phyloP scores from a whole-genome alignment of 2,797 vertebrate genomes.

The Acanthopagrus latus region DNA sequence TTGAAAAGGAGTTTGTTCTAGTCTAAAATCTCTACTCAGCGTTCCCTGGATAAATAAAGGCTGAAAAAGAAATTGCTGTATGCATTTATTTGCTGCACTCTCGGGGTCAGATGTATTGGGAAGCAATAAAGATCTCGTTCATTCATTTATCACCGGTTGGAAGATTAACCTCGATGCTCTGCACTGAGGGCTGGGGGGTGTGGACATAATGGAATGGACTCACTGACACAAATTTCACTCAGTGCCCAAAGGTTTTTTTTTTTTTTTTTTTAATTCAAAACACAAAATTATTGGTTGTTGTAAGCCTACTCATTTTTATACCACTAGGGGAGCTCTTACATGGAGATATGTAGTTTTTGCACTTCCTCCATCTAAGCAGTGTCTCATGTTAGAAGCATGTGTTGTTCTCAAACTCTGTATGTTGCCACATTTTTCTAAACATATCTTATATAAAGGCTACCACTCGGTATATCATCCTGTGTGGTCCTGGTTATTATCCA shows the following conservation, averaged over 20 bases:
- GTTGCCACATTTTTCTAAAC: too few relatives aligned
- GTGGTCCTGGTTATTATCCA: neutral
- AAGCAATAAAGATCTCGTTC: conserved; percentile 61
- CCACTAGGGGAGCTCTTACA: too few relatives aligned
- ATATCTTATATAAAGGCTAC: too few relatives aligned
- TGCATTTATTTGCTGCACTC: conserved; percentile 59
- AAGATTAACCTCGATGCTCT: conserved; percentile 45
- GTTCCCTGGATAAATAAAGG: conserved; percentile 57
- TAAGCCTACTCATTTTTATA: too few relatives aligned
- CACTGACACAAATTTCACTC: conserved; percentile 13
- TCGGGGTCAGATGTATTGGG: conserved; percentile 31
- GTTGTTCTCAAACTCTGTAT: too few relatives aligned
- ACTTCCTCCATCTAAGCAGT: too few relatives aligned
- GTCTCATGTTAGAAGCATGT: too few relatives aligned
- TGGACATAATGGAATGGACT: neutral
- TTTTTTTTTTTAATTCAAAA: neutral
- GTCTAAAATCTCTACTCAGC: conserved; percentile 34
- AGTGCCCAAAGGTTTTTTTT: neutral
- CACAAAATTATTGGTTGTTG: too few relatives aligned
- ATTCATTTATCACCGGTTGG: conserved; percentile 52
- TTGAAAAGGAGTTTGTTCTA: conserved; percentile 10
- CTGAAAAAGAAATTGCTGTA: conserved; percentile 48
- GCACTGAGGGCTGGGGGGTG: neutral
- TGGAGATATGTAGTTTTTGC: too few relatives aligned
- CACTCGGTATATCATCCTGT: too few relatives aligned